Conservation (phyloP, 2,113 vertebrate genomes). For the Phalacrocorax pelagicus region DNA sequence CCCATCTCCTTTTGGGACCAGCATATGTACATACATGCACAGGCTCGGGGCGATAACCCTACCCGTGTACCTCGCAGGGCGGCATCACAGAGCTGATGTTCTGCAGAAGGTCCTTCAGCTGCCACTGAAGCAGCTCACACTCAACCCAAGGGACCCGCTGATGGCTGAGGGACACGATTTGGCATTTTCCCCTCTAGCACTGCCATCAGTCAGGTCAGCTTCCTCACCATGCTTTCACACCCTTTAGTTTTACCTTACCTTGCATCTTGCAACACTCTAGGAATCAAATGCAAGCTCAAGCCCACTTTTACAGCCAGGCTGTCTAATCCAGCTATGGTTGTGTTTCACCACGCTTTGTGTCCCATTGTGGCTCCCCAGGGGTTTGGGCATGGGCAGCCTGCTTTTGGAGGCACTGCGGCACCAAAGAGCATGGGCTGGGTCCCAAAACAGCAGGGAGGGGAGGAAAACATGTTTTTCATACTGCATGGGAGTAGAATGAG, state of each 20-base stretch:
- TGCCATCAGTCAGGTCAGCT: fast-evolving
- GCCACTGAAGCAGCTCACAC: not conserved
- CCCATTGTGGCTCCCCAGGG: not conserved
- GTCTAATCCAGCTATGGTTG: not conserved
- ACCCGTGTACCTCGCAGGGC: fast-evolving
- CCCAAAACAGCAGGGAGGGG: not conserved
- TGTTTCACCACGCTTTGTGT: fast-evolving
- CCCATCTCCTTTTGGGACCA: not conserved
- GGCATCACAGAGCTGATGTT: not conserved
- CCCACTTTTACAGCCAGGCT: not conserved
- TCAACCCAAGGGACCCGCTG: not conserved
- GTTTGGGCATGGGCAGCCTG: fast-evolving
- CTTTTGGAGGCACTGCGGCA: not conserved
- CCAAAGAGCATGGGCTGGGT: not conserved
- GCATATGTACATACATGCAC: fast-evolving
- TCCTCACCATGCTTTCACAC: not conserved
- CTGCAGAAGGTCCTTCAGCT: not conserved
- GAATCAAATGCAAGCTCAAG: not conserved
- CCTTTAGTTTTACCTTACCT: not conserved
- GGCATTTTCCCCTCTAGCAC: not conserved
- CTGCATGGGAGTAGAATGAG: not conserved
- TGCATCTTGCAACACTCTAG: not conserved
- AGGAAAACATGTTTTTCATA: fast-evolving
- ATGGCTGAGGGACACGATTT: not conserved
- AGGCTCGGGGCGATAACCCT: not conserved